phyloP scores from a whole-genome alignment of 2,113 vertebrate genomes.

The Alaudala cheleensis region DNA sequence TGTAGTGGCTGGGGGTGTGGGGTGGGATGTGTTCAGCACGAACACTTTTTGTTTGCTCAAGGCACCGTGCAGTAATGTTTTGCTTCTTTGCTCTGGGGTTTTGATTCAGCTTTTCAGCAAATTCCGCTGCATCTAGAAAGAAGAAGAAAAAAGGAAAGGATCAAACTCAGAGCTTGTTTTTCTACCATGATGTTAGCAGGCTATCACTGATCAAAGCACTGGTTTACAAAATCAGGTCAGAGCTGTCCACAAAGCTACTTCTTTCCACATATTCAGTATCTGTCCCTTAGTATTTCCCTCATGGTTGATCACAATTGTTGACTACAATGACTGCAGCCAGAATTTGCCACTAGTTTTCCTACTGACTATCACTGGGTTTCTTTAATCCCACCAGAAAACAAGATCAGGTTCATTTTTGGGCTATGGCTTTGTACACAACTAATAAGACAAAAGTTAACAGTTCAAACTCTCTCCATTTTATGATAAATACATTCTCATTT shows the following conservation, averaged over 20 bases:
- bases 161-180: neutral
- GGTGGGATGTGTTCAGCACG: slow-evolving; percentile 78
- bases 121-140: slow-evolving; percentile 69
- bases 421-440: neutral
- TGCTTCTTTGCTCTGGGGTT: slow-evolving; percentile 62
- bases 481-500: neutral
- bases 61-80: slow-evolving; percentile 68
- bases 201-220: neutral
- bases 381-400: neutral
- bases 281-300: neutral
- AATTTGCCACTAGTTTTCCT: neutral
- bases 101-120: slow-evolving; percentile 66
- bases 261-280: neutral
- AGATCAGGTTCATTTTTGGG: neutral
- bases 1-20: slow-evolving; percentile 27
- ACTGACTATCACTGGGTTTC: neutral
- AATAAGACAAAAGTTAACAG: neutral
- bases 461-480: neutral
- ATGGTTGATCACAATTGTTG: neutral
- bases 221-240: neutral
- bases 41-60: slow-evolving; percentile 77
- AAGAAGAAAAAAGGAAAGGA: neutral
- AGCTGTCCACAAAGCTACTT: neutral
- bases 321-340: neutral
- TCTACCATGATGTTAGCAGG: neutral